Conservation (phyloP, 2,113 vertebrate species). For the Mirounga angustirostris region DNA sequence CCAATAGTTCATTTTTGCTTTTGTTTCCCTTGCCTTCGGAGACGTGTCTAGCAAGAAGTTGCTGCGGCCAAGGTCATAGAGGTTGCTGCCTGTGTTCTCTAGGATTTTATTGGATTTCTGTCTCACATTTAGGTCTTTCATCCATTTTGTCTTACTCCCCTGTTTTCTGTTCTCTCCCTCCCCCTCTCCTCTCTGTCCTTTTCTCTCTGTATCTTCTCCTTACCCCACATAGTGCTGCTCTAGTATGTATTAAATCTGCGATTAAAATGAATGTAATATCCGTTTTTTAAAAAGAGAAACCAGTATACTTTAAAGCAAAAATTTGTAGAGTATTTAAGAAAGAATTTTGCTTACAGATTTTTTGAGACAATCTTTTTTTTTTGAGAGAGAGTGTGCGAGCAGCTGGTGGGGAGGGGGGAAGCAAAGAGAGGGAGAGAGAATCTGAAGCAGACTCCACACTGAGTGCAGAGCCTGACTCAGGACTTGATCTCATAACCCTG, state of each 20-base stretch:
- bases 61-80: no score
- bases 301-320: neutral
- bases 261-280: neutral
- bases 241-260: neutral
- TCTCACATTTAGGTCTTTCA: no score
- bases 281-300: neutral
- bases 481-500: neutral
- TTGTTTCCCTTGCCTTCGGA: no score
- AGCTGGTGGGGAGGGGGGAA: neutral
- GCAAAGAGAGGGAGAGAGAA: neutral
- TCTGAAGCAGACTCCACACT: neutral
- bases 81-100: no score
- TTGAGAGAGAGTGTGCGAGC: neutral
- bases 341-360: neutral
- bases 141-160: no score
- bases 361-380: neutral
- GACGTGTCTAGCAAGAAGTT: no score
- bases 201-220: neutral
- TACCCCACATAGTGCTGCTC: fast-evolving
- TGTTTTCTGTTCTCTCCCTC: neutral
- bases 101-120: no score
- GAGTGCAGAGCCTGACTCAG: neutral
- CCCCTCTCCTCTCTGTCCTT: neutral
- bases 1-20: no score
- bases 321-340: neutral